phyloP scores from a whole-genome alignment of 2,797 vertebrate species.

The Hephaestus fuliginosus region DNA sequence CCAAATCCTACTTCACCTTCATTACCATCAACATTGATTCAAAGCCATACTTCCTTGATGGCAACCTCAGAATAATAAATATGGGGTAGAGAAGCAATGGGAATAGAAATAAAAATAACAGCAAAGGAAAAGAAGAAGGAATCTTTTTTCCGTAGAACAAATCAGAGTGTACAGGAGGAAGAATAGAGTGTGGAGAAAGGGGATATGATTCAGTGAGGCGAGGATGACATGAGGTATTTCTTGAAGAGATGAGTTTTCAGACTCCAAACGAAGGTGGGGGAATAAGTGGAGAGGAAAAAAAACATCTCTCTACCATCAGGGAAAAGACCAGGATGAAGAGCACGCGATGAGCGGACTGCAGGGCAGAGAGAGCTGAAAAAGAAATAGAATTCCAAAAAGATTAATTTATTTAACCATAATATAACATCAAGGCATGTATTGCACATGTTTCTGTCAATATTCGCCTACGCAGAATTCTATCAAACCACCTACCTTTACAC shows the following conservation, averaged over 20 bases:
- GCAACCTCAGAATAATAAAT: neutral
- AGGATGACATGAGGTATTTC: conserved; percentile 44
- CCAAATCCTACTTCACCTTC: neutral
- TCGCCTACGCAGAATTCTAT: conserved; percentile 16
- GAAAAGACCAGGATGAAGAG: conserved; percentile 20
- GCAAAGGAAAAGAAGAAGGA: neutral
- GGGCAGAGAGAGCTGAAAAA: conserved; percentile 4
- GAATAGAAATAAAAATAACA: conserved; percentile 24
- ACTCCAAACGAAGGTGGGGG: conserved; percentile 19
- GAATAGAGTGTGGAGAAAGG: conserved; percentile 19
- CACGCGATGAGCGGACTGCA: conserved; percentile 8
- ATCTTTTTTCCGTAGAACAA: conserved; percentile 15
- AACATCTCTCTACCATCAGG: conserved; percentile 19
- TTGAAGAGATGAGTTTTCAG: conserved; percentile 48
- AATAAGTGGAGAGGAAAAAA: conserved; percentile 20
- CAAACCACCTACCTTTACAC: conserved; percentile 8
- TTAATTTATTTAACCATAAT: neutral
- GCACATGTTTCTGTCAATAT: conserved; percentile 1
- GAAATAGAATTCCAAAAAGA: neutral
- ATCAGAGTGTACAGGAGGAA: conserved; percentile 10
- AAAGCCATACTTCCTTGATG: neutral
- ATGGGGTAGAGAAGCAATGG: neutral
- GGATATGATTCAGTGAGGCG: conserved; percentile 41
- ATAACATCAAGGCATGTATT: neutral
- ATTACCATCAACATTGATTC: neutral